Evolutionary conservation across 2,888 invertebrate species (phyloP), one percentile per base, ranked within the genome.

Genomic region (Scaptomyza flava): DNA sequence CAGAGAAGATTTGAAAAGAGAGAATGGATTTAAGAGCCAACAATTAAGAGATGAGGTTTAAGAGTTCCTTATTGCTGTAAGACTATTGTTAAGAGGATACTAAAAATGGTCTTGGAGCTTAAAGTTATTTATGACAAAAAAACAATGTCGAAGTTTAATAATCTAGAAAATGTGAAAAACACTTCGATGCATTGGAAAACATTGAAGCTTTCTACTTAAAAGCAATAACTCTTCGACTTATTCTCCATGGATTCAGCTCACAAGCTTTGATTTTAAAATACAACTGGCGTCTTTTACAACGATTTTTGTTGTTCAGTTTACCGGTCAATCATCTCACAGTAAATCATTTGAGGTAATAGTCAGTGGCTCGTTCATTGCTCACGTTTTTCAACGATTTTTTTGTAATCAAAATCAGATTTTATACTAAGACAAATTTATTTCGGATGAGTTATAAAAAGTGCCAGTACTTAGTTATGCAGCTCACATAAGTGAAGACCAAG

Each of bases 251-350:
- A 46, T 46, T 50, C 5, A 48, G 20, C 20, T 53, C 30, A 38
- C 38, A 43, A 33, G 14, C 23, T 36, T n/a, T 38, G 23, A 47
- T 63, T 69, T 73, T 42, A 43, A 41, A 51, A 60, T 61, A 65
- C 51, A 33, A 5, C 38, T 41, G 38, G 50, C 57, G 74, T 73
- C 27, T 57, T 47, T 31, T 20, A 23, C 17, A 12, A 14, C 23
- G 4, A 27, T 45, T 42, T 43, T 45, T 63, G 30, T 62, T 50
- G 46, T 46, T 60, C 54, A 50, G 48, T 68, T 67, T 36, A 46
- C 63, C 68, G 66, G 57, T 68, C 73, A 77, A 63, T 77, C 86
- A 77, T 79, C 86, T 87, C 80, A 45, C 66, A 54, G 80, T 87
- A 67, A 81, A 85, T 87, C 80, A 87, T 85, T 85, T 68, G 64